Base-by-base conservation (phyloP, 2,113 vertebrate genomes). In the Helogale parvula region DNA sequence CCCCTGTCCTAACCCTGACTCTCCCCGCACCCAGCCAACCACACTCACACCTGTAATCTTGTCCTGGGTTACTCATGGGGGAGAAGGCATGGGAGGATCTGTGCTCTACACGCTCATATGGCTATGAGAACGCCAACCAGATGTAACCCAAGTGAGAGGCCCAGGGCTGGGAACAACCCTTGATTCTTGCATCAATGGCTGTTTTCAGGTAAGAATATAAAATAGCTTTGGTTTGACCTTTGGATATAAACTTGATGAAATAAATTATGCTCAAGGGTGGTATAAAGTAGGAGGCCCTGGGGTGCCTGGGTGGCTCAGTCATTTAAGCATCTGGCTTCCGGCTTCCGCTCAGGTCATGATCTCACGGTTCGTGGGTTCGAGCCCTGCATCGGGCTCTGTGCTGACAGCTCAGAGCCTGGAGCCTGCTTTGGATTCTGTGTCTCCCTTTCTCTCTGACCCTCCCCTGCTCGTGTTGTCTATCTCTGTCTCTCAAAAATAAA, bases 221-320 rank as follows among this genome's bases (percentile, higher is more conserved):
- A 54, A 60, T 13, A n/a, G 19, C 69, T 85, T 93, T 63, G n/a
- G 52, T 88, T 97, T 95, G 84, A 87, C 65, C n/a, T 74, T 63
- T 80, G 33, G 27, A 21, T 84, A 57, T 66, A 90, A 90, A 57
- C 54, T 45, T 25, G 81, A 31, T 33, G 13, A 94, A 76, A 65
- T 68, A 35, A 85, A 27, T 60, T 92, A 35, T 50, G 17, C 33
- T 84, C 54, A 25, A 41, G 47, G n/a, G 80, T 38, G 17, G 29
- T 65, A 10, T 10, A 17, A 52, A 7, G 29, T 29, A 10, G 16
- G 14, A 41, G 5, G 35, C 14, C 23, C n/a, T 82, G 38, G 41
- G 4, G 5, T 41, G 41, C 41, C 41, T 41, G 41, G 41, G 41
- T 41, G 41, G 41, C 41, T 41, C 41, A 41, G 41, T 41, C 5